A percentile compares a stretch with the other conserved stretches of the same genome.
Evolutionary conservation across 2,888 invertebrate genomes (phyloP).

Genomic region (Dusona sp.): DNA sequence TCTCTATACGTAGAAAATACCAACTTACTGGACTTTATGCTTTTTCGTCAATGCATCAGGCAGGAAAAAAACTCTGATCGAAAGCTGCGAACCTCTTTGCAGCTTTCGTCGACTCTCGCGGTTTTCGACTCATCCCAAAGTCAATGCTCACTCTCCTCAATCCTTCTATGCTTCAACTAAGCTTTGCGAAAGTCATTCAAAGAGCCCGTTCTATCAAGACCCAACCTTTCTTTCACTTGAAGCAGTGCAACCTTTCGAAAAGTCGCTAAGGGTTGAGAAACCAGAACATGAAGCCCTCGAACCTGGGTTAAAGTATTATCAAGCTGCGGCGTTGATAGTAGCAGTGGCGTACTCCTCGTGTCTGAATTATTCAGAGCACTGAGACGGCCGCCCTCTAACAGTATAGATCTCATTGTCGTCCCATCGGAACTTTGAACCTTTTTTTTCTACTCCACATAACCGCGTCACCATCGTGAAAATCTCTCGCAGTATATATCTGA

Average conservation of each 20-base stretch:
- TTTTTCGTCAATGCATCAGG: slow-evolving; percentile 26
- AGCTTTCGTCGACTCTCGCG: slow-evolving; percentile 24
- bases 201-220: slow-evolving; percentile 75
- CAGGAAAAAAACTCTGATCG: slow-evolving; percentile 19
- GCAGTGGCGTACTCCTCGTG: slow-evolving; percentile 69
- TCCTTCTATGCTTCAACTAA: slow-evolving; percentile 6
- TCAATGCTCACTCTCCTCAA: slow-evolving; percentile 37
- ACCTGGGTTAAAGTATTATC: slow-evolving; percentile 83
- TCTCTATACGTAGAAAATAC: not conserved
- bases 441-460: slow-evolving; percentile 54
- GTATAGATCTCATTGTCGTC: slow-evolving; percentile 62
- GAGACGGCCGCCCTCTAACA: slow-evolving; percentile 55
- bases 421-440: slow-evolving; percentile 78
- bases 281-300: slow-evolving; percentile 46
- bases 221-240: slow-evolving; percentile 70
- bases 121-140: slow-evolving; percentile 31
- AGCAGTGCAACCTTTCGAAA: slow-evolving; percentile 48
- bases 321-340: slow-evolving; percentile 61
- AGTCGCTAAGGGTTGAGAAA: slow-evolving; percentile 6
- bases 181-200: slow-evolving; percentile 79
- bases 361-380: slow-evolving; percentile 83
- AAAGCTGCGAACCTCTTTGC: slow-evolving; percentile 55
- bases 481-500: slow-evolving; percentile 46
- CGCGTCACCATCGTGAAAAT: slow-evolving; percentile 63
- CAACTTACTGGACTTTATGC: slow-evolving; percentile 12